Evolutionary conservation across 2,888 invertebrate species (phyloP), one percentile per base, ranked within the genome.

Genomic region (Gisinianus flammeolus): DNA sequence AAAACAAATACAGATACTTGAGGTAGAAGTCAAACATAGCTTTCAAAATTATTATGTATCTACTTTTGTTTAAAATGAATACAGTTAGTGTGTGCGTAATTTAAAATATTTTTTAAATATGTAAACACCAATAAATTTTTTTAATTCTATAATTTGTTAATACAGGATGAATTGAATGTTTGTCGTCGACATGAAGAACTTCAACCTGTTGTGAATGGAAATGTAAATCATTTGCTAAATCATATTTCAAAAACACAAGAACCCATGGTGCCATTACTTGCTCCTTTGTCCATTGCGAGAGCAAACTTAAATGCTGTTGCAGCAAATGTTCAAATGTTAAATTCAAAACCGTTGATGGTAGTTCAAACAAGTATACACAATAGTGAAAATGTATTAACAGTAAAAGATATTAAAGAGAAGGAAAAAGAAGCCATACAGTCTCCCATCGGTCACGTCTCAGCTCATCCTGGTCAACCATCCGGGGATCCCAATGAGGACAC

Each of bases 401-500:
- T 1, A 28, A 77, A 74, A 64, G 72, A 56, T 19, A 22, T 31
- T 19, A 69, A 28, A n/a, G 56, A 70, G 22, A 69, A 72, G 64
- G 72, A 75, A n/a, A 80, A 78, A 44, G 78, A 79, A n/a, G 74
- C 77, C 10, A 74, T 75, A 52, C 77, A 81, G 67, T 77, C 77
- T 31, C 80, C 80, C 22, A 81, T 81, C 33, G 80, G 44, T 30
- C 81, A 81, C 24, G 73, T 73, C 8, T 69, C 75, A 19, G 52
- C 75, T 4, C 64, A 75, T 69, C 79, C 77, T 19, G 76, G 81
- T 6, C 80, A 80, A 52, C 82, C 83, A 1, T 83, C 83, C 0
- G 76, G 82, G 5, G 82, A 84, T 76, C 84, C 84, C 0, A 84
- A 84, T 78, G 79, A 80, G 74, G 84, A 84, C 76, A 80, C 77